These are phyloP conservation scores for Mythimna lalbum DNA, from an alignment of 2,888 invertebrate species.

Conservation along the genomic window DNA sequence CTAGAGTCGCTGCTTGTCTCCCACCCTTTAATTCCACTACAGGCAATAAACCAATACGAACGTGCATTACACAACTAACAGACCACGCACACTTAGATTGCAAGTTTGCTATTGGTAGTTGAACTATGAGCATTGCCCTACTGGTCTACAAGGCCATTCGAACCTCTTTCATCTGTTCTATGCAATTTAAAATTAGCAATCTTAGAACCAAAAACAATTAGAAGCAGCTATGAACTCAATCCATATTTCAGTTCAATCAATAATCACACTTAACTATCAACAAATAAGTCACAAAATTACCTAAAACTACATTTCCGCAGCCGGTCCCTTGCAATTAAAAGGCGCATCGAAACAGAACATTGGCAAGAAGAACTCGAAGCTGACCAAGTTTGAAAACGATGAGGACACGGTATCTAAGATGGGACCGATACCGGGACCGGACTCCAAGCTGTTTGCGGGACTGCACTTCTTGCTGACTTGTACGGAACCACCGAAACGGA, in stretches of 20 bases:
- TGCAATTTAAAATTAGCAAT: background rate
- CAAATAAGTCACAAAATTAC: slow-evolving; percentile 4
- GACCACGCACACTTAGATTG: too few relatives aligned
- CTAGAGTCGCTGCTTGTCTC: too few relatives aligned
- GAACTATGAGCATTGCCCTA: too few relatives aligned
- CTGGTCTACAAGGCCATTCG: too few relatives aligned
- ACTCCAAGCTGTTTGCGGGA: slow-evolving; percentile 88
- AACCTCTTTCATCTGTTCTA: too few relatives aligned
- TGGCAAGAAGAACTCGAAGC: slow-evolving; percentile 88
- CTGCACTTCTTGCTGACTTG: slow-evolving; percentile 91
- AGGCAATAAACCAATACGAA: too few relatives aligned
- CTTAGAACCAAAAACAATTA: slow-evolving; percentile 7
- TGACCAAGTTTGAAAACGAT: slow-evolving; percentile 87
- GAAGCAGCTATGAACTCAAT: slow-evolving; percentile 14
- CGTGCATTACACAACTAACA: too few relatives aligned
- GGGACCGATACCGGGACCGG: slow-evolving; percentile 89
- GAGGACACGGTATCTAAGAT: slow-evolving; percentile 84
- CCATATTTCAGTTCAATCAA: slow-evolving; percentile 33
- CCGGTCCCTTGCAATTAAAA: slow-evolving; percentile 87
- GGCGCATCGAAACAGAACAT: slow-evolving; percentile 88
- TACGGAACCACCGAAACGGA: slow-evolving; percentile 82
- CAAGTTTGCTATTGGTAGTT: too few relatives aligned
- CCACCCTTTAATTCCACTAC: too few relatives aligned
- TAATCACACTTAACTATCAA: background rate
- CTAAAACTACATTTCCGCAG: slow-evolving; percentile 65